Conservation (phyloP, 2,113 vertebrate species). For the Peucedramus taeniatus region DNA sequence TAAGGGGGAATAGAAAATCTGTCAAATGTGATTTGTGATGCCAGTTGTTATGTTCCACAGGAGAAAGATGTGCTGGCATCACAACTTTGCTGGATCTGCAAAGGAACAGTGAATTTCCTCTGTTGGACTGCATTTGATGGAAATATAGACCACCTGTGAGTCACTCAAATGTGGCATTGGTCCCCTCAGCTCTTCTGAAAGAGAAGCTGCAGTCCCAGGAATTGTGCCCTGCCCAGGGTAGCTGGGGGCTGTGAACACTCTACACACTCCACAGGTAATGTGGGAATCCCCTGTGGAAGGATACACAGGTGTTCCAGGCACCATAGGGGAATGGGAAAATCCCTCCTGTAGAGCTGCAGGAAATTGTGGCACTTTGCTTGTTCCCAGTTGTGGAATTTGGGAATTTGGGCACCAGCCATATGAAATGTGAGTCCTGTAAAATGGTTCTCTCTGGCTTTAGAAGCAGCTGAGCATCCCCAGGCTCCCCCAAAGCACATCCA, state of each 20-base stretch:
- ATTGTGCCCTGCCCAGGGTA: neutral
- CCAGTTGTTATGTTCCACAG: neutral
- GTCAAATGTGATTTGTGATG: neutral
- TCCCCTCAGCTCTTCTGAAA: neutral
- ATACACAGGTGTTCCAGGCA: neutral
- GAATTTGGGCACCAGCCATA: neutral
- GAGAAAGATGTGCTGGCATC: neutral
- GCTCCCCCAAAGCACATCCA: neutral
- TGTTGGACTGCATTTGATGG: neutral
- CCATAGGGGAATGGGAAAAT: neutral
- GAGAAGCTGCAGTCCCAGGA: neutral
- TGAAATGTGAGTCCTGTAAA: neutral
- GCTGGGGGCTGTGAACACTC: neutral
- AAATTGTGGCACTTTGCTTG: neutral
- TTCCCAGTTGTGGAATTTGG: neutral
- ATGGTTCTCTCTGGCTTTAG: neutral
- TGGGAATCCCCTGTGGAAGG: neutral
- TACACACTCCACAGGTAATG: neutral
- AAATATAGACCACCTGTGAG: accelerated
- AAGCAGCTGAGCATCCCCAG: neutral
- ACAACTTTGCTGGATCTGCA: neutral
- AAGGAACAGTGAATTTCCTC: neutral
- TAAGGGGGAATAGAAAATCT: neutral
- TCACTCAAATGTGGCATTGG: accelerated
- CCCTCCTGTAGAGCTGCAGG: neutral